phyloP scores from a whole-genome alignment of 1,140 invertebrate genomes.

The Cydia fagiglandana region DNA sequence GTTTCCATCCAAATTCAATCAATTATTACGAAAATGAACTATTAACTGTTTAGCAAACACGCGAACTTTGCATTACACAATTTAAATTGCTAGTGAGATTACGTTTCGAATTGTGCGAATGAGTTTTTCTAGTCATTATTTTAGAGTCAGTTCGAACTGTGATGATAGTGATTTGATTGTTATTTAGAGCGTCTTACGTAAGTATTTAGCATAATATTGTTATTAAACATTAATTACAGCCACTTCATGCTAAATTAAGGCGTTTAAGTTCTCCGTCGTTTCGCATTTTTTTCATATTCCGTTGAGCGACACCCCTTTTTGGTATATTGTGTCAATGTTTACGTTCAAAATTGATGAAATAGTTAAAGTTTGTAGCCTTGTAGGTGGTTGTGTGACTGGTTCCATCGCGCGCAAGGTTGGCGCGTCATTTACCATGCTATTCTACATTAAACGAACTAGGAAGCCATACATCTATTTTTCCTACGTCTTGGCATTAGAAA shows the following conservation, averaged over 20 bases:
- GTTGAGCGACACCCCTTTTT: constrained; percentile 23
- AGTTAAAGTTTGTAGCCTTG: constrained; percentile 3
- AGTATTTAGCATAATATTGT: constrained; percentile 65
- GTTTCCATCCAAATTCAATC: constrained; percentile 69
- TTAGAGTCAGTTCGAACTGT: constrained; percentile 61
- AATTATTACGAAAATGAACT: constrained; percentile 65
- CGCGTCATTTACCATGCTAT: not conserved
- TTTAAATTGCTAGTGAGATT: constrained; percentile 54
- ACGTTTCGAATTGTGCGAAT: constrained; percentile 39
- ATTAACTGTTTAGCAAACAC: constrained; percentile 47
- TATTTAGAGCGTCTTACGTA: constrained; percentile 72
- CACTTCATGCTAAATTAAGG: not conserved
- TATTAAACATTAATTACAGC: constrained; percentile 56
- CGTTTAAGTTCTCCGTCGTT: constrained; percentile 33
- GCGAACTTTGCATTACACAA: constrained; percentile 44
- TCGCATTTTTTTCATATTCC: not conserved
- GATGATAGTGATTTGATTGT: constrained; percentile 67
- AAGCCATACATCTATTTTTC: constrained; percentile 43
- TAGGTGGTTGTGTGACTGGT: constrained; percentile 7
- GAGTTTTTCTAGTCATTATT: constrained; percentile 36
- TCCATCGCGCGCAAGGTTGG: constrained; percentile 4
- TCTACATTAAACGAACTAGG: not conserved
- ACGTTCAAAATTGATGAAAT: constrained; percentile 26
- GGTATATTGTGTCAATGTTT: constrained; percentile 16
- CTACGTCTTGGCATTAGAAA: constrained; percentile 43